Conservation (phyloP, 2,888 invertebrate species). For the Steinernema hermaphroditum region DNA sequence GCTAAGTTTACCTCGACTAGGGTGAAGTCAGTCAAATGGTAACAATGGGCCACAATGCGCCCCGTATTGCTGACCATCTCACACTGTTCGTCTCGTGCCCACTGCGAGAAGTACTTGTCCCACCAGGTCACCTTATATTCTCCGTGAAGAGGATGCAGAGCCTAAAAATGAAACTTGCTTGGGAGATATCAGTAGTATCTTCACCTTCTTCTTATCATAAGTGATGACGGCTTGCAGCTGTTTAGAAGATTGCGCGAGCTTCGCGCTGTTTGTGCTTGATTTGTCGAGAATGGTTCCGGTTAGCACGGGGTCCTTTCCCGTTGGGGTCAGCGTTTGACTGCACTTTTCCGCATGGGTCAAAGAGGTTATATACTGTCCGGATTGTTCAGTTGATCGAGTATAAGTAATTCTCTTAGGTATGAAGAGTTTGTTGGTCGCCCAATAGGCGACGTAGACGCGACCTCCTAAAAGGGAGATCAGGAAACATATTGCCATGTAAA, state of each 20-base stretch:
- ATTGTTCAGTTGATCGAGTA: neutral
- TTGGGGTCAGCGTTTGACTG: neutral
- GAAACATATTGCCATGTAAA: too few relatives aligned
- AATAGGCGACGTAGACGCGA: conserved; percentile 9
- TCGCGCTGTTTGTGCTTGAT: neutral
- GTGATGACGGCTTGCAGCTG: conserved; percentile 10
- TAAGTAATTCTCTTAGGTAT: neutral
- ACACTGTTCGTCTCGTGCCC: neutral
- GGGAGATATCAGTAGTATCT: neutral
- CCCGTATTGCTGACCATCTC: conserved; percentile 10
- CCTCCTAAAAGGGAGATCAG: neutral
- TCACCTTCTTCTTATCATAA: neutral
- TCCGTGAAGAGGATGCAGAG: conserved; percentile 14
- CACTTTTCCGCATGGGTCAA: neutral
- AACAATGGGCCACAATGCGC: neutral
- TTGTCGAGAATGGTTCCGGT: neutral
- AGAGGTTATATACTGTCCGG: neutral
- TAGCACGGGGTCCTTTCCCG: neutral
- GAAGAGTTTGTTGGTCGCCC: neutral
- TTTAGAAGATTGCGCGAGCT: neutral
- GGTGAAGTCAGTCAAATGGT: conserved; percentile 5
- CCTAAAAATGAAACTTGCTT: neutral
- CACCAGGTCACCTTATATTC: conserved; percentile 5
- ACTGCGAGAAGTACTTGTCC: neutral
- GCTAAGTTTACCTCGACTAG: neutral